Percentiles rank a stretch among this genome's conserved stretches.
phyloP scores from a whole-genome alignment of 2,888 invertebrate genomes.

The Sepiola atlantica region DNA sequence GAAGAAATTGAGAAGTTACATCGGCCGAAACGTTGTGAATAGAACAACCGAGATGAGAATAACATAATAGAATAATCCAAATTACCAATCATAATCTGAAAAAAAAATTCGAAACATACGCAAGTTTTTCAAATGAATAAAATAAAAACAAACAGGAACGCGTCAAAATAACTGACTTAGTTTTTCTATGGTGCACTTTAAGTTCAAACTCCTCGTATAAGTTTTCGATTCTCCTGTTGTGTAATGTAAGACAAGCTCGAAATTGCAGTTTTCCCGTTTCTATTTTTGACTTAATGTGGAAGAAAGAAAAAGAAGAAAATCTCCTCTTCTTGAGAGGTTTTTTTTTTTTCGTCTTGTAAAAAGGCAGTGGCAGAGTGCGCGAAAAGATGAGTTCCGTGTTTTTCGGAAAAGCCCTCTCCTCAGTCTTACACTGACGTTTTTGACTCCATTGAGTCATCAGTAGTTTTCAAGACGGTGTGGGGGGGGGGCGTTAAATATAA shows the following conservation, averaged over 20 bases:
- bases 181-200: no score
- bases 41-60: no score
- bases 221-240: not conserved
- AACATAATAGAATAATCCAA: no score
- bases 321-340: not conserved
- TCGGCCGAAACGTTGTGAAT: no score
- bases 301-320: not conserved
- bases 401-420: not conserved
- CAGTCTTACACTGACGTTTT: not conserved
- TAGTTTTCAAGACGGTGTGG: not conserved
- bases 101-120: no score
- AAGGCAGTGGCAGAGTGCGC: not conserved
- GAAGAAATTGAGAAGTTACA: no score
- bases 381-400: conserved; percentile 6
- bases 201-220: not conserved
- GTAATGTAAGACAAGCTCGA: not conserved
- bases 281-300: not conserved
- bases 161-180: no score
- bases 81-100: no score
- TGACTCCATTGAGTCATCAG: not conserved
- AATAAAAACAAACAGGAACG: no score
- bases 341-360: not conserved
- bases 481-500: not conserved
- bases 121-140: no score
- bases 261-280: not conserved